These are phyloP conservation scores for Cecropterus lyciades DNA, from an alignment of 1,140 invertebrate species.

Conservation along the genomic window DNA sequence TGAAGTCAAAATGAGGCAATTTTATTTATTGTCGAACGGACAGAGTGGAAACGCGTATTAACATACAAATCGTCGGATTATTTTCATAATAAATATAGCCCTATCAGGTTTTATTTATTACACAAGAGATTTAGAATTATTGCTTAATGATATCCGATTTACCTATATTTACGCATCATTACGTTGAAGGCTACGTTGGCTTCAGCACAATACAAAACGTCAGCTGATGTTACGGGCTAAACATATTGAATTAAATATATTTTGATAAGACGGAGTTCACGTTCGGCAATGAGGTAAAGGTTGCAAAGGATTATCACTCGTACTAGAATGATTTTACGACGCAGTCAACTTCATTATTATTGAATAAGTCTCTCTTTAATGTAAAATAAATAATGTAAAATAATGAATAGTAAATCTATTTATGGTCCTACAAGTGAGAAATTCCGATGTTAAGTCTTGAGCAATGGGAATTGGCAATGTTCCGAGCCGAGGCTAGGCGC, in stretches of 20 bases:
- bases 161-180: slow-evolving; percentile 10
- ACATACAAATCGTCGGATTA: no score
- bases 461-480: slow-evolving; percentile 80
- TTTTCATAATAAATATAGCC: no score
- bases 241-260: slow-evolving; percentile 8
- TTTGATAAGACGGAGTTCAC: slow-evolving; percentile 24
- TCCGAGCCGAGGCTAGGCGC: slow-evolving; percentile 66
- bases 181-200: slow-evolving; percentile 37
- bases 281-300: slow-evolving; percentile 43
- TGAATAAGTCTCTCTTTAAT: slow-evolving; percentile 44
- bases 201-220: slow-evolving; percentile 23
- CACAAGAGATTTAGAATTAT: slow-evolving; percentile 18
- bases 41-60: no score
- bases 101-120: slow-evolving; percentile 11
- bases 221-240: slow-evolving; percentile 20
- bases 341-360: slow-evolving; percentile 37
- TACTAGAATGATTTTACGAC: slow-evolving; percentile 40
- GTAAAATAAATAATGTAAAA: no score
- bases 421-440: slow-evolving; percentile 73
- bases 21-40: no score
- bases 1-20: no score
- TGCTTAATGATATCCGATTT: slow-evolving; percentile 29
- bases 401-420: slow-evolving; percentile 60
- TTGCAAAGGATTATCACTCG: slow-evolving; percentile 27
- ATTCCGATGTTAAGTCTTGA: slow-evolving; percentile 77